Evolutionary conservation across 2,113 vertebrate species (phyloP).

Genomic region (Gnathochromis pfefferi): DNA sequence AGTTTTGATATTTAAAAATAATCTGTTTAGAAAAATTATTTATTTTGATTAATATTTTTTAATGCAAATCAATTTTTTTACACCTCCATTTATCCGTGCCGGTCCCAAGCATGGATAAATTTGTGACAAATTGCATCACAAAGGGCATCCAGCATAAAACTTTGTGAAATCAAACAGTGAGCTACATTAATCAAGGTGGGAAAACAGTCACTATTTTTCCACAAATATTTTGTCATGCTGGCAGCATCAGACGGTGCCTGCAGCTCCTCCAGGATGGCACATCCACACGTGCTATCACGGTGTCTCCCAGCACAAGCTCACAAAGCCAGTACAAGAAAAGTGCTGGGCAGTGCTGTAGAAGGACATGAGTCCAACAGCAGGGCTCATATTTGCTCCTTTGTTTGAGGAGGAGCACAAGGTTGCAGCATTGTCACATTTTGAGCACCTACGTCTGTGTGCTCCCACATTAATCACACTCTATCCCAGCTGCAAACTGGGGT

Average conservation of each 20-base stretch:
- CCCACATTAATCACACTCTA: neutral
- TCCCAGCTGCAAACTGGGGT: neutral
- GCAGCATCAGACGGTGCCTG: neutral
- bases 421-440: neutral
- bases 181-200: neutral
- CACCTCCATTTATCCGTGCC: neutral
- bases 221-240: neutral
- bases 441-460: neutral
- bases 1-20: neutral
- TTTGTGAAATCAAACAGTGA: neutral
- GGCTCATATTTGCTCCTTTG: neutral
- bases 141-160: neutral
- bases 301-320: neutral
- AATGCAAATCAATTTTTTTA: neutral
- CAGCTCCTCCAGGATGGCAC: neutral
- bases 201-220: fast-evolving
- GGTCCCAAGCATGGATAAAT: neutral
- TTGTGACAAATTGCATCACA: neutral
- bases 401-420: neutral
- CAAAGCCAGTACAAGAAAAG: neutral
- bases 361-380: neutral
- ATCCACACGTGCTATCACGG: neutral
- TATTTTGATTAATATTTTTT: neutral
- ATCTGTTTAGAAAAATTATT: neutral
- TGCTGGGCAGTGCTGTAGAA: neutral